phyloP scores from a whole-genome alignment of 2,888 invertebrate genomes.

The Caenorhabditis sp. region DNA sequence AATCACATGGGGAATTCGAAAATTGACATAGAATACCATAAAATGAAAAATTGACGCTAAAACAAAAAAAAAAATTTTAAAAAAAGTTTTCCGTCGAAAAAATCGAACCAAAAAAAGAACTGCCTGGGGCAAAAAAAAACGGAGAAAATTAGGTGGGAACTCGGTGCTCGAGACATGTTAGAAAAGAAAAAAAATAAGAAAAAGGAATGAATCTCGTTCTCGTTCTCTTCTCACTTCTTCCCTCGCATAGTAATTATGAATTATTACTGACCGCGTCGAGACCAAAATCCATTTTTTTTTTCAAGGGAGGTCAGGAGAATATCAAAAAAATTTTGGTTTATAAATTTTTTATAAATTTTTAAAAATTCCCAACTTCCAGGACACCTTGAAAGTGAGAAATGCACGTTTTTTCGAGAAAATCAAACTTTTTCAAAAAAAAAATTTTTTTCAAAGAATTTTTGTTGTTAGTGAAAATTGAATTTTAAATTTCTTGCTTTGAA shows the following conservation, averaged over 20 bases:
- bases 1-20: too few relatives aligned
- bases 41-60: too few relatives aligned
- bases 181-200: background rate
- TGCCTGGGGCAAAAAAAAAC: background rate
- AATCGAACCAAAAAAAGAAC: background rate
- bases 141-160: constrained; percentile 11
- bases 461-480: background rate
- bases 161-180: background rate
- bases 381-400: background rate
- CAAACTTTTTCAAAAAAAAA: background rate
- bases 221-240: constrained; percentile 9
- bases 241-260: constrained; percentile 56
- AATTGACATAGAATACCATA: too few relatives aligned
- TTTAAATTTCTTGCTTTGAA: background rate
- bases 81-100: background rate
- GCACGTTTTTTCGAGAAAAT: constrained; percentile 3
- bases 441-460: background rate
- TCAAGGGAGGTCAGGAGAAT: background rate
- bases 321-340: background rate
- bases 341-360: constrained; percentile 3
- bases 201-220: constrained; percentile 2
- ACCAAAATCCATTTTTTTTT: constrained; percentile 5
- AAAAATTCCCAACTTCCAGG: background rate
- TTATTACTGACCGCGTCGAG: constrained; percentile 14
- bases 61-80: background rate